phyloP scores from a whole-genome alignment of 2,797 vertebrate genomes.

The Pseudopleuronectes americanus region DNA sequence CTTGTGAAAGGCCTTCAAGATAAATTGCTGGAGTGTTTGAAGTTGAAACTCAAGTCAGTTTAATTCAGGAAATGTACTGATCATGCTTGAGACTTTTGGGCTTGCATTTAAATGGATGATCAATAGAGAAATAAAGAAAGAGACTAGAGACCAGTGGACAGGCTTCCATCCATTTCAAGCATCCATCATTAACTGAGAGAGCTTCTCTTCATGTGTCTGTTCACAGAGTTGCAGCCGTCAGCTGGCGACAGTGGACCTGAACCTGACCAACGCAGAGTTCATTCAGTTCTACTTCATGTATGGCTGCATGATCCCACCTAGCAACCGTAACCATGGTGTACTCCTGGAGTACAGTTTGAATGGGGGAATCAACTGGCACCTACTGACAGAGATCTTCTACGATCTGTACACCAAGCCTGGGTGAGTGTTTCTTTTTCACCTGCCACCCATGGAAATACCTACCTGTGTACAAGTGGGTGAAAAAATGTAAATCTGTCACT shows the following conservation, averaged over 20 bases:
- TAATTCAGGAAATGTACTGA: not conserved
- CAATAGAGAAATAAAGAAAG: not conserved
- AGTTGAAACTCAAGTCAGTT: not conserved
- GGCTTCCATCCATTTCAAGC: not conserved
- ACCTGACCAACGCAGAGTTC: conserved; percentile 96
- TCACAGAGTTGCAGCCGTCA: conserved; percentile 92
- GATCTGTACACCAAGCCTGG: conserved; percentile 98
- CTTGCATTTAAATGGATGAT: not conserved
- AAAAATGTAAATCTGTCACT: not conserved
- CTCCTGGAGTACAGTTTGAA: conserved; percentile 96
- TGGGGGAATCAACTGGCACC: conserved; percentile 94
- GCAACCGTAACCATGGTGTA: conserved; percentile 95
- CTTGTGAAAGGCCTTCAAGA: conserved; percentile 6
- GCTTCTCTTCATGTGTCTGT: conserved; percentile 11
- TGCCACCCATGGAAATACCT: not conserved
- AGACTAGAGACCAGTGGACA: not conserved
- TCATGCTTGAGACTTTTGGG: not conserved
- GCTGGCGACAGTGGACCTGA: conserved; percentile 94
- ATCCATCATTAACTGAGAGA: not conserved
- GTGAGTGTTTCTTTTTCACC: conserved; percentile 68
- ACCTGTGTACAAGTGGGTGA: not conserved
- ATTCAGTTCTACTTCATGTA: conserved; percentile 99
- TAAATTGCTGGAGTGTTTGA: not conserved
- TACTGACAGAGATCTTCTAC: conserved; percentile 97
- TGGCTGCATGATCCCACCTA: conserved; percentile 95